Conservation (phyloP, 1,140 invertebrate species). For the Halesus radiatus region DNA sequence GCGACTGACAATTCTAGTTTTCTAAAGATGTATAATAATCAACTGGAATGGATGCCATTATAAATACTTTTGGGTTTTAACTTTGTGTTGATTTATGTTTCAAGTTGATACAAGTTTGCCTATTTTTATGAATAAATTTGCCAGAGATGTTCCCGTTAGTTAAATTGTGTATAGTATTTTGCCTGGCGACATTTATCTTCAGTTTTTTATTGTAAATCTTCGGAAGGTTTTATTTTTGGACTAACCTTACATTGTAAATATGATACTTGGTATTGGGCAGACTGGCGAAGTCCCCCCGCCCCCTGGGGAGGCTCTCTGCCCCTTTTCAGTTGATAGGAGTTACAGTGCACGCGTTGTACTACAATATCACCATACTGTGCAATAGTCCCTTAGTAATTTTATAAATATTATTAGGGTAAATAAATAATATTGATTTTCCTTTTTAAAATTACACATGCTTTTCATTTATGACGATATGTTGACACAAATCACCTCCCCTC, state of each 20-base stretch:
- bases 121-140: no score
- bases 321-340: neutral
- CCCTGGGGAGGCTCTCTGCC: no score
- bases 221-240: slow-evolving; percentile 35
- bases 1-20: slow-evolving; percentile 47
- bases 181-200: no score
- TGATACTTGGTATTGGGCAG: no score
- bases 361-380: slow-evolving; percentile 49
- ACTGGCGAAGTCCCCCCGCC: no score
- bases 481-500: neutral
- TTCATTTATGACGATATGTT: neutral
- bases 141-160: slow-evolving; percentile 16
- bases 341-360: neutral
- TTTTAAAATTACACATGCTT: slow-evolving; percentile 22
- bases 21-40: slow-evolving; percentile 20
- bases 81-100: no score
- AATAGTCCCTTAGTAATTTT: slow-evolving; percentile 53
- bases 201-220: slow-evolving; percentile 15
- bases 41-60: slow-evolving; percentile 18
- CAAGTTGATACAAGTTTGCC: no score
- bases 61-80: neutral
- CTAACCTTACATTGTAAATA: slow-evolving; percentile 32
- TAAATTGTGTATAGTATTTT: slow-evolving; percentile 1
- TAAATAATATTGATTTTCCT: slow-evolving; percentile 47
- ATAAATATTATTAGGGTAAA: slow-evolving; percentile 50